Evolutionary conservation across 2,797 vertebrate species (phyloP).

Genomic region (Clamator glandarius): DNA sequence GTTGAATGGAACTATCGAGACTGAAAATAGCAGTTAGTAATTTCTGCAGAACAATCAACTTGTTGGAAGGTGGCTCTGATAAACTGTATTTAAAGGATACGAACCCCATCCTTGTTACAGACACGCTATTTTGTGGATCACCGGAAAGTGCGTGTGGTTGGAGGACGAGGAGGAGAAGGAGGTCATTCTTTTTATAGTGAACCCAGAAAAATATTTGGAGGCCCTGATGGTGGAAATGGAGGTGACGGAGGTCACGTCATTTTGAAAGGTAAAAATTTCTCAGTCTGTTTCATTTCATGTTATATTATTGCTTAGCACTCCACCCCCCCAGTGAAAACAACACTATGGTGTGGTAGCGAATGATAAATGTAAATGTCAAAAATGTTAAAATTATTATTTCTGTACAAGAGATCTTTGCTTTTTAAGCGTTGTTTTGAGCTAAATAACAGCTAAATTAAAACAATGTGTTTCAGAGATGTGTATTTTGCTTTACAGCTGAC

Average conservation of each 20-base stretch:
- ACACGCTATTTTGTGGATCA: slow-evolving; percentile 89
- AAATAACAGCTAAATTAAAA: background rate
- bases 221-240: slow-evolving; percentile 93
- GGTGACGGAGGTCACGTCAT: slow-evolving; percentile 87
- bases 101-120: slow-evolving; percentile 67
- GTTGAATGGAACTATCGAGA: background rate
- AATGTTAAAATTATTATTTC: background rate
- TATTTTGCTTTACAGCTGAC: slow-evolving; percentile 80
- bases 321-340: accelerated
- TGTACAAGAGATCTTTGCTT: background rate
- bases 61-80: background rate
- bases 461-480: accelerated
- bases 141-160: slow-evolving; percentile 84
- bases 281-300: background rate
- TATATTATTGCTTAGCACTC: background rate
- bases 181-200: slow-evolving; percentile 90
- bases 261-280: slow-evolving; percentile 75
- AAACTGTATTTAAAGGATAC: background rate
- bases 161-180: slow-evolving; percentile 88
- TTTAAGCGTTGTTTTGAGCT: background rate
- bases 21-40: background rate
- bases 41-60: background rate
- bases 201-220: slow-evolving; percentile 93
- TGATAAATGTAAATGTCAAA: background rate
- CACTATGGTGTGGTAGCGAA: background rate